These are phyloP conservation scores for Gymnothorax javanicus DNA, from an alignment of 2,797 vertebrate species.

Conservation along the genomic window DNA sequence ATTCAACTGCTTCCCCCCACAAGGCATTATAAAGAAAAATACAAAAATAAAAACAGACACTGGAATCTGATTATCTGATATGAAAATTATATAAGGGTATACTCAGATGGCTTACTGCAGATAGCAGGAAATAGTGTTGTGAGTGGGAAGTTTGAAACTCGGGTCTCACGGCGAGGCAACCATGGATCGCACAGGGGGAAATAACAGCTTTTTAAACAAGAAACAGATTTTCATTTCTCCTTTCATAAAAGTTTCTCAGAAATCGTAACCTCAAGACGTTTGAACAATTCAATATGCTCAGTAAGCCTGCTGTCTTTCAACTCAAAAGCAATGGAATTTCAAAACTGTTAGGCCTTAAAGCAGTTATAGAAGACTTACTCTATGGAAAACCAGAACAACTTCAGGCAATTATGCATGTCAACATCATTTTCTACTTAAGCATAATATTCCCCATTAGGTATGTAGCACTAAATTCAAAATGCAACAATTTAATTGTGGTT, in stretches of 20 bases:
- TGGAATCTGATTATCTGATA: slow-evolving; percentile 15
- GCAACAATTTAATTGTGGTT: not conserved
- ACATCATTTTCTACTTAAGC: not conserved
- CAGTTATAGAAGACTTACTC: not conserved
- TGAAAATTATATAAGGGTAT: slow-evolving; percentile 8
- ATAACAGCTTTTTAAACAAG: not conserved
- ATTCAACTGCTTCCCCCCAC: not conserved
- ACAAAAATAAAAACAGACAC: slow-evolving; percentile 3
- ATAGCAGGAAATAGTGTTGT: not conserved
- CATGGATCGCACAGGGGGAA: not conserved
- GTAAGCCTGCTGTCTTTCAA: not conserved
- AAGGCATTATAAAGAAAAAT: not conserved
- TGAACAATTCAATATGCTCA: not conserved
- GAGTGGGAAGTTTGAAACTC: not conserved
- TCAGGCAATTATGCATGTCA: not conserved
- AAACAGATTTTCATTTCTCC: not conserved
- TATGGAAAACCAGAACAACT: not conserved
- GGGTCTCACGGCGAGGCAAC: not conserved
- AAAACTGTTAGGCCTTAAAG: not conserved
- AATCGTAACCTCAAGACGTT: not conserved
- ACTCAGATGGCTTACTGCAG: not conserved
- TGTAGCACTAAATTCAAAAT: not conserved
- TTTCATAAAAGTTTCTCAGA: not conserved
- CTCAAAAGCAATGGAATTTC: not conserved
- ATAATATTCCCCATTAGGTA: not conserved